These are phyloP conservation scores for Eriosoma lanigerum DNA, from an alignment of 1,140 invertebrate species.

Conservation along the genomic window DNA sequence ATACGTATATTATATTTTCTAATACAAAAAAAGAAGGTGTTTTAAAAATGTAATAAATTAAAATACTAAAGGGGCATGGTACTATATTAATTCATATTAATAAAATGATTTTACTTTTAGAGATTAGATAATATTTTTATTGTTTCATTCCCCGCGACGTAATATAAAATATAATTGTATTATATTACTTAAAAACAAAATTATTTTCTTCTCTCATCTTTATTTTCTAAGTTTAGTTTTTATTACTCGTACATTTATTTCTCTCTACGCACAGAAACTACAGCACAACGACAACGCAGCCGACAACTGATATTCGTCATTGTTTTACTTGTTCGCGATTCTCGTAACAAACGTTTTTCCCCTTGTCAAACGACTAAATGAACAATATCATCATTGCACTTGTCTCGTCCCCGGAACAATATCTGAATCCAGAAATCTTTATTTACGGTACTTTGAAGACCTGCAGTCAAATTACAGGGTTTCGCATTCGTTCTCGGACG, in stretches of 20 bases:
- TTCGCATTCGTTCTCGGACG: not conserved
- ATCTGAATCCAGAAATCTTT: conserved; percentile 19
- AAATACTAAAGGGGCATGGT: not conserved
- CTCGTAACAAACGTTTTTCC: not conserved
- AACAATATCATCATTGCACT: conserved; percentile 20
- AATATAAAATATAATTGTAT: too few species aligned
- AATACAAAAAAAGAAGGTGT: too few species aligned
- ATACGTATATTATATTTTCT: too few species aligned
- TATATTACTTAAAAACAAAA: too few species aligned
- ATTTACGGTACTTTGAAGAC: conserved; percentile 22
- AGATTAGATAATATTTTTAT: not conserved
- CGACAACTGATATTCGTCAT: not conserved
- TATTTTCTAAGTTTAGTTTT: too few species aligned
- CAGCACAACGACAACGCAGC: too few species aligned
- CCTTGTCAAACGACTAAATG: conserved; percentile 3
- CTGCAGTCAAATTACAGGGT: not conserved
- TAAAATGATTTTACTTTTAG: not conserved
- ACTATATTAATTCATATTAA: not conserved
- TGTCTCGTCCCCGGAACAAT: conserved; percentile 9
- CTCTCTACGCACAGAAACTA: too few species aligned
- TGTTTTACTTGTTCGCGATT: not conserved
- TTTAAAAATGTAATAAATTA: conserved; percentile 15
- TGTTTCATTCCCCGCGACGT: not conserved
- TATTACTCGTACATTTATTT: too few species aligned
- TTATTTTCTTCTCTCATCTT: too few species aligned